Percentiles rank a stretch among this genome's conserved stretches.
phyloP scores from a whole-genome alignment of 1,140 invertebrate species.

The Papilio xuthus region DNA sequence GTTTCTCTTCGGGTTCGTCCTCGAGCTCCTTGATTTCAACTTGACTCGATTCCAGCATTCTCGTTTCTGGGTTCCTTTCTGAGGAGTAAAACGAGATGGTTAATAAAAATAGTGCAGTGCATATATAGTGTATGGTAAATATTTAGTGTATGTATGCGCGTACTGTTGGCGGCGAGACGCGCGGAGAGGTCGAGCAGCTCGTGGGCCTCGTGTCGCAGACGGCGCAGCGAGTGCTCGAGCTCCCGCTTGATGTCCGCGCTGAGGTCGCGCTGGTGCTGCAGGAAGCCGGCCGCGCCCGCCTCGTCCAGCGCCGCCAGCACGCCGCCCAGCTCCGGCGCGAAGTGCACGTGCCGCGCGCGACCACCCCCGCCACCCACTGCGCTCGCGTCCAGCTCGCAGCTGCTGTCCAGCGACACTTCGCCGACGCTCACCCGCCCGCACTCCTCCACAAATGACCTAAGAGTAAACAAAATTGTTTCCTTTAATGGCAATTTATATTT shows the following conservation, averaged over 20 bases:
- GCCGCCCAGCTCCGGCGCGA: constrained; percentile 85
- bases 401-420: constrained; percentile 45
- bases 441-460: constrained; percentile 53
- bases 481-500: too few species aligned
- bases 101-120: neutral
- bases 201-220: constrained; percentile 85
- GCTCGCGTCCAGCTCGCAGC: constrained; percentile 55
- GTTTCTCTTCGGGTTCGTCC: constrained; percentile 52
- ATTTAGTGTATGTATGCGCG: constrained; percentile 39
- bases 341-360: constrained; percentile 83
- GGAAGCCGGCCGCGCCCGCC: constrained; percentile 68
- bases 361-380: constrained; percentile 36
- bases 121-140: neutral
- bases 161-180: constrained; percentile 58
- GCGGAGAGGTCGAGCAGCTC: constrained; percentile 84
- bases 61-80: constrained; percentile 81
- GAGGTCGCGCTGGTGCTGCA: constrained; percentile 80
- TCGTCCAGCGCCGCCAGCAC: constrained; percentile 84
- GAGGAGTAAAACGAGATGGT: constrained; percentile 36
- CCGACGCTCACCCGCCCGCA: constrained; percentile 40
- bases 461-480: constrained; percentile 28
- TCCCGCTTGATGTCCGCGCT: constrained; percentile 83
- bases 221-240: constrained; percentile 84
- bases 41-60: constrained; percentile 77
- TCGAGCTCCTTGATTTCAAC: constrained; percentile 64